Base-by-base conservation (phyloP, 1,140 invertebrate genomes). In the Cydia fagiglandana region DNA sequence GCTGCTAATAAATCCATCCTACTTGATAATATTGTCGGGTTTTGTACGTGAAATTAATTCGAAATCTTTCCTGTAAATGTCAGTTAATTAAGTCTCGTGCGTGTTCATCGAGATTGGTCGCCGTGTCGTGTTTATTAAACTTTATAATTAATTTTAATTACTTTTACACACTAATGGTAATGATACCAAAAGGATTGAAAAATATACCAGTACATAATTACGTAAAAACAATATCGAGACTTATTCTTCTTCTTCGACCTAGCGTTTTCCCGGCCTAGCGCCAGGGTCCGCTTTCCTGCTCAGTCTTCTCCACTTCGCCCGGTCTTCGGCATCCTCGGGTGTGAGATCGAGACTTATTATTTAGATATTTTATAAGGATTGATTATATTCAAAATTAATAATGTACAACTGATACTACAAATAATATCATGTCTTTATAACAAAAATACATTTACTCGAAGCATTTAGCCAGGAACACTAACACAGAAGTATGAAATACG, bases 21-120 rank as follows among this genome's bases (percentile, higher is more conserved):
- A 78, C 77, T 73, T 78, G 84, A 88, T 90, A 88, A 86, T 85
- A 82, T 79, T 80, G 81, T 79, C 80, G 80, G 86, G 76, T 81
- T 89, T 86, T 86, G 82, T 80, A 81, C 77, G 83, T 80, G 74
- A 82, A 89, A 89, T 88, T 87, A 88, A 87, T 86, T 87, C 87
- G 85, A 87, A 86, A 82, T 83, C 83, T 82, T 82, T 81, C 82
- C 80, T 84, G 86, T 85, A 81, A 86, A 84, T 85, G 84, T 88
- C 85, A 84, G 83, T 85, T 89, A 87, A 87, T 88, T 86, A 84
- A 81, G 75, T 78, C 41, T 76, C 64, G 75, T 64, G 78, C 64
- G 28, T 17, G 66, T 53, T 70, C 50, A 73, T 24, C 17, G 56
- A 61, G 17, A 24, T 56, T 75, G 73, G 66, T 73, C 10, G 53